A percentile compares a stretch with the other conserved stretches of the same genome.
Conservation (phyloP, 2,888 invertebrate genomes). For the Stratiomys singularior region DNA sequence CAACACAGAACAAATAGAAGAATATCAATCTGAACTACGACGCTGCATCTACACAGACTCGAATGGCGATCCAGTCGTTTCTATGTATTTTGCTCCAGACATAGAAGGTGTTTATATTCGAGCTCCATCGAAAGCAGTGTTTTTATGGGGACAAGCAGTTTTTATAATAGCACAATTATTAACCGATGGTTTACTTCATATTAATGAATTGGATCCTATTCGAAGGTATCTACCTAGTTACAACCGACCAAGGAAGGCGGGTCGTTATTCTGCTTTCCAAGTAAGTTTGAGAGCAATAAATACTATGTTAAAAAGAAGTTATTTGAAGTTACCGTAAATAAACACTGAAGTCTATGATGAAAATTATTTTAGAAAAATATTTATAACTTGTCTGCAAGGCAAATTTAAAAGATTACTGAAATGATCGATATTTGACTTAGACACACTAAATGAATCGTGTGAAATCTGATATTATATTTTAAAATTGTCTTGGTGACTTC, state of each 20-base stretch:
- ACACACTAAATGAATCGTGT: too few species aligned
- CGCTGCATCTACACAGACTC: slow-evolving; percentile 82
- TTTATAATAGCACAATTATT: slow-evolving; percentile 93
- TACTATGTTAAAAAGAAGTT: too few species aligned
- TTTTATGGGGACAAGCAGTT: slow-evolving; percentile 96
- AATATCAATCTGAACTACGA: slow-evolving; percentile 87
- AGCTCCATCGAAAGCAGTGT: slow-evolving; percentile 70
- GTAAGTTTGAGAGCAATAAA: too few species aligned
- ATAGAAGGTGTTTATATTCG: slow-evolving; percentile 64
- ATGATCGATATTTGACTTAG: too few species aligned
- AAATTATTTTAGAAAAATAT: too few species aligned
- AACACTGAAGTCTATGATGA: too few species aligned
- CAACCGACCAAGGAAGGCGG: slow-evolving; percentile 90
- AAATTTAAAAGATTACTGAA: too few species aligned
- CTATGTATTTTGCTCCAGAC: slow-evolving; percentile 81
- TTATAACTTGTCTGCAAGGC: too few species aligned
- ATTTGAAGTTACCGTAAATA: too few species aligned
- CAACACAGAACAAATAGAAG: slow-evolving; percentile 88
- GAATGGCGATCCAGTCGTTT: slow-evolving; percentile 90
- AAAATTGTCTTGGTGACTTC: too few species aligned
- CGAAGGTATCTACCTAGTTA: slow-evolving; percentile 95
- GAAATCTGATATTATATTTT: too few species aligned
- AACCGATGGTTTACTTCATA: slow-evolving; percentile 87
- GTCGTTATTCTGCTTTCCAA: slow-evolving; percentile 98
- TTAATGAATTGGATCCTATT: slow-evolving; percentile 96